Base-by-base conservation (phyloP, 2,113 vertebrate species). In the Neotoma lepida region DNA sequence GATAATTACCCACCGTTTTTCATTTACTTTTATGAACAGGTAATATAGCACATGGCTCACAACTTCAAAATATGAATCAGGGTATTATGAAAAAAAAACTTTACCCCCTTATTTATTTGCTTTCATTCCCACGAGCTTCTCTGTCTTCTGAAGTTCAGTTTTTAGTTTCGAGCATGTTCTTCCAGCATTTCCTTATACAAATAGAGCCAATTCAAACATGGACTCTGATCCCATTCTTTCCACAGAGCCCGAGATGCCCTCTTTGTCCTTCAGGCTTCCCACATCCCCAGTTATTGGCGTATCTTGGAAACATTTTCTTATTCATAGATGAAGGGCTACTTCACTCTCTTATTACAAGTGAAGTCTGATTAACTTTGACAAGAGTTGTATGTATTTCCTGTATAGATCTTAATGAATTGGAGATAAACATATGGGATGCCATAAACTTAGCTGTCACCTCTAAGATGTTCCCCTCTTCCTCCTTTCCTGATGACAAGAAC, bases 1-100 rank as follows among this genome's bases (percentile, higher is more conserved):
- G 92, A 85, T 88, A 78, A 92, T 91, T 86, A 84, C 18, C 4
- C 56, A 20, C 86, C 58, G 74, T 44, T 87, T 96, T 90, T 44
- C 17, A 64, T 66, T 81, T 91, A 18, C 39, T 54, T 70, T 95
- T 91, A 85, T 78, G 94, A 89, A 30, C 44, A 86, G 44, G 41
- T 93, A 88, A 89, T 51, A 63, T 0, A 58, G 44, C 76, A 51
- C 26, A 28, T 30, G 49, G 39, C 61, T 93, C 68, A 89, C 22
- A 63, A 82, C 71, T 56, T 30, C 63, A 63, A 92, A 86, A 76
- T 66, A 87, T 0, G 33, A 84, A 33, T 17, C 9, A 2, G 15
- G 54, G 15, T 39, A 22, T 22, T 39, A 10, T 61, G 46, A 73
- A 41, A 49, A 41, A 49, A 9, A 17, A 46, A 20, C 30, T 58